These are phyloP conservation scores for Netelia melanura DNA, from an alignment of 2,888 invertebrate genomes.

Conservation along the genomic window DNA sequence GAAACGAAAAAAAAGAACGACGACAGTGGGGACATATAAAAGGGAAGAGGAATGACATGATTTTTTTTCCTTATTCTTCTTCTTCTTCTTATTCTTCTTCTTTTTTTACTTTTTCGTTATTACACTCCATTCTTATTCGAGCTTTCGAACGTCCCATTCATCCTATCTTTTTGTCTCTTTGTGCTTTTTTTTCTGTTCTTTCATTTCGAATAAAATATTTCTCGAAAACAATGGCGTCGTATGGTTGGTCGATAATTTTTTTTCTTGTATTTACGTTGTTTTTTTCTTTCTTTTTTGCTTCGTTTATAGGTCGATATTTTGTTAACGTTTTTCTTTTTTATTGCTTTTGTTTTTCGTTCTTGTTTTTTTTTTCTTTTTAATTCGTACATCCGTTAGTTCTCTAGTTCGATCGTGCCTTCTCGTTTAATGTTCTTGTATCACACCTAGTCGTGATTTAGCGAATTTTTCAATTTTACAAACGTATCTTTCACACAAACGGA, in stretches of 20 bases:
- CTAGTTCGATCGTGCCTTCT: too few species aligned
- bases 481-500: too few species aligned
- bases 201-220: constrained; percentile 30
- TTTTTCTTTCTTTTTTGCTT: constrained; percentile 10
- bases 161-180: constrained; percentile 9
- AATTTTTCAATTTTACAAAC: too few species aligned
- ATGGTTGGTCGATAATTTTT: constrained; percentile 60
- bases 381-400: background rate
- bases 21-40: background rate
- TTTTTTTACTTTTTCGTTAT: constrained; percentile 63
- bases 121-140: constrained; percentile 60
- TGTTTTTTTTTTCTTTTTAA: background rate
- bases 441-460: too few species aligned
- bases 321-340: too few species aligned
- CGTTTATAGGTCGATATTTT: too few species aligned
- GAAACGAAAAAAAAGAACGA: constrained; percentile 35
- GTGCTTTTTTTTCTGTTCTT: constrained; percentile 3
- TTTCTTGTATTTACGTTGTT: constrained; percentile 12
- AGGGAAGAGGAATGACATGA: constrained; percentile 38
- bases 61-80: constrained; percentile 39
- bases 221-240: constrained; percentile 60
- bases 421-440: too few species aligned
- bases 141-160: constrained; percentile 54
- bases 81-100: background rate
- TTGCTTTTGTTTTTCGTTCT: too few species aligned